phyloP scores from a whole-genome alignment of 1,140 invertebrate species.

The Araneus ventricosus region DNA sequence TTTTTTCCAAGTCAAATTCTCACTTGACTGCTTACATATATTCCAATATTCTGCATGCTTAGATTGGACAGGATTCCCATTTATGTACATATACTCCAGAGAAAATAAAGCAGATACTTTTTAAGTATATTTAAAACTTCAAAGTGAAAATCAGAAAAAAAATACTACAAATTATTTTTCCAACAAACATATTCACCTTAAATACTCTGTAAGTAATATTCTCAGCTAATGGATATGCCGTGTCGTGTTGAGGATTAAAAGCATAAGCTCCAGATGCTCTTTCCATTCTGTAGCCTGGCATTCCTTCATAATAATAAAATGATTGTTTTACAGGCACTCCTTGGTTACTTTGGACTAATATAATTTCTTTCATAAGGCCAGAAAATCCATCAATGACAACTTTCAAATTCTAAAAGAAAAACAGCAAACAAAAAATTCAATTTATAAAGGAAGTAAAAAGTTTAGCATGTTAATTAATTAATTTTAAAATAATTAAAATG shows the following conservation, averaged over 20 bases:
- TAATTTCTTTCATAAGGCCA: constrained; percentile 79
- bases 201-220: constrained; percentile 77
- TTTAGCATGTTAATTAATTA: not conserved
- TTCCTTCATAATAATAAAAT: constrained; percentile 76
- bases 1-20: too few relatives aligned
- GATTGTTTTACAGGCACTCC: constrained; percentile 73
- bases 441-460: too few relatives aligned
- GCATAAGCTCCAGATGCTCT: constrained; percentile 78
- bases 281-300: constrained; percentile 72
- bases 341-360: constrained; percentile 77
- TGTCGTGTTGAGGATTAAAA: constrained; percentile 77
- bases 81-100: too few relatives aligned
- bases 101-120: too few relatives aligned
- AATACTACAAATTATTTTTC: not conserved
- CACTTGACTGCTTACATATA: too few relatives aligned
- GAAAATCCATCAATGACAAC: constrained; percentile 78
- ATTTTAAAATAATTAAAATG: not conserved
- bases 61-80: too few relatives aligned
- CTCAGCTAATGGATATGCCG: constrained; percentile 69
- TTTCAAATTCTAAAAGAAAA: constrained; percentile 51
- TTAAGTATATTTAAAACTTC: too few relatives aligned
- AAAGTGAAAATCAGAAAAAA: too few relatives aligned
- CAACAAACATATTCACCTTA: constrained; percentile 59
- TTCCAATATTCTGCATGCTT: too few relatives aligned
- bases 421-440: too few relatives aligned